phyloP scores from a whole-genome alignment of 1,140 invertebrate genomes.

The Sweltsa coloradensis region DNA sequence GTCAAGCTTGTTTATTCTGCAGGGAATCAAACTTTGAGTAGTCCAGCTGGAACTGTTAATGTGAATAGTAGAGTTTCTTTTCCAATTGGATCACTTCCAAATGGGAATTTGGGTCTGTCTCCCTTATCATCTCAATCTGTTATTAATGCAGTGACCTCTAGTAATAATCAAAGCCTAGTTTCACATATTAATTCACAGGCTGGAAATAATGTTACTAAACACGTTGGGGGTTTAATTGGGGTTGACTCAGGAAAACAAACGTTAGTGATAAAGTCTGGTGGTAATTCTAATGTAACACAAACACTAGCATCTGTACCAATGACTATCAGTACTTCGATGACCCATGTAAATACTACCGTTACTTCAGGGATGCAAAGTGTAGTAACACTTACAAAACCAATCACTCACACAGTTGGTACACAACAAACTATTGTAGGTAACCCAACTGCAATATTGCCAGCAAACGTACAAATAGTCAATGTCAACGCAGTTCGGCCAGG shows the following conservation, averaged over 20 bases:
- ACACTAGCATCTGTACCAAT: conserved; percentile 51
- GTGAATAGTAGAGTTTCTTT: conserved; percentile 25
- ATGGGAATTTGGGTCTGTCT: conserved; percentile 39
- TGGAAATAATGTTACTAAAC: conserved; percentile 18
- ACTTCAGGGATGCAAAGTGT: conserved; percentile 31
- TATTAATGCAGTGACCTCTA: conserved; percentile 19
- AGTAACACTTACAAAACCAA: conserved; percentile 36
- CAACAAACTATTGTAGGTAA: conserved; percentile 32
- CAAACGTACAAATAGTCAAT: conserved; percentile 77
- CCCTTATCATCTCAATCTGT: conserved; percentile 29
- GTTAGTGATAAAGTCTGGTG: conserved; percentile 51
- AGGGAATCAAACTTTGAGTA: conserved; percentile 29
- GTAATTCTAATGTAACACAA: conserved; percentile 19
- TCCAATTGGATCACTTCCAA: conserved; percentile 35
- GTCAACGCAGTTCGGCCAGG: conserved; percentile 54
- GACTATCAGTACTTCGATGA: conserved; percentile 44
- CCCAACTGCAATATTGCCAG: conserved; percentile 39
- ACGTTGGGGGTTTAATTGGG: conserved; percentile 18
- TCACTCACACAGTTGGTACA: conserved; percentile 36
- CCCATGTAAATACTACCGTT: conserved; percentile 21
- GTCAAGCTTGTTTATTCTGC: conserved; percentile 36
- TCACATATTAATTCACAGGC: conserved; percentile 18
- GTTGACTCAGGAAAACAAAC: conserved; percentile 37
- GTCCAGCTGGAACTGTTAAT: conserved; percentile 27
- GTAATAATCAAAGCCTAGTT: conserved; percentile 20